Evolutionary conservation across 2,888 invertebrate genomes (phyloP), one percentile per base, ranked within the genome.

Genomic region (Drosophila meridiana): DNA sequence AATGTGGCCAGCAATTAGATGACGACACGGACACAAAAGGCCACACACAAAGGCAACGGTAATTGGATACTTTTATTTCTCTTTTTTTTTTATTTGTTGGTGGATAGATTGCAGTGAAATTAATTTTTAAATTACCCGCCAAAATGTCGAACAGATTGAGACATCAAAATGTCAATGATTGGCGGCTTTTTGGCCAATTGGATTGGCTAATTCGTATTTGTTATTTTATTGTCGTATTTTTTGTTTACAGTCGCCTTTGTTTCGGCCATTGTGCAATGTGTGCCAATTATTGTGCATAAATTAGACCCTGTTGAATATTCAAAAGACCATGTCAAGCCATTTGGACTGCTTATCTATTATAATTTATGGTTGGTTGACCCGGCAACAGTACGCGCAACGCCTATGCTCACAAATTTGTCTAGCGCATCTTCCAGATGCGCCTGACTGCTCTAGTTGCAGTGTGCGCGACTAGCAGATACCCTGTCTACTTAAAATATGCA

Each of bases 101-200:
- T 72, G 75, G 40, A 20, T 74, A 89, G 84, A 86, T 86, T 86
- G 87, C 83, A 83, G 69, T 73, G 73, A 89, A 86, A 86, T 89
- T 89, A 89, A 87, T 74, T 87, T 87, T 84, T 76, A 87, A 86
- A 86, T 89, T 89, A 64, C 78, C 79, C 83, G 88, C 83, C 88
- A 87, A 86, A 86, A 87, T 89, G 86, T 81, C 83, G 76, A 86
- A 72, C 76, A 1, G 78, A 88, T 86, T 86, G 83, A 78, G 73
- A 87, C 85, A 89, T 84, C 79, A 59, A 85, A 85, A 86, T 86
- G 85, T 89, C 85, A 86, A 89, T 86, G 82, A 87, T 84, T 87
- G 72, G 74, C 65, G 69, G 28, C 61, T 60, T 63, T 76, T 69
- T 50, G 45, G 47, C 47, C 58, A 69, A 59, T 75, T 63, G 58